phyloP scores from a whole-genome alignment of 2,113 vertebrate genomes.

The Bujurquina vittata region DNA sequence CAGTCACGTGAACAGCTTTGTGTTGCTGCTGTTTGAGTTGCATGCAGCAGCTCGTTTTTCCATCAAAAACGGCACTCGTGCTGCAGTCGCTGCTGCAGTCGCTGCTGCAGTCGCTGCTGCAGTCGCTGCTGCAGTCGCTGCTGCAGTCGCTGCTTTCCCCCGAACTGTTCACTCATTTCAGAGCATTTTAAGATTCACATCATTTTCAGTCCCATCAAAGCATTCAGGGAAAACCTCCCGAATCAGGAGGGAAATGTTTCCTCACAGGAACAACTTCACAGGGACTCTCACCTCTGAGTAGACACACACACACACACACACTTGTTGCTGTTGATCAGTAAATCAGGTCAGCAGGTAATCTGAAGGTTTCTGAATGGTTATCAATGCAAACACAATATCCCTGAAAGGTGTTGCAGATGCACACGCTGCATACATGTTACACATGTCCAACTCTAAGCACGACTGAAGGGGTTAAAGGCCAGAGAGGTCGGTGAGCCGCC shows the following conservation, averaged over 20 bases:
- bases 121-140: too few species aligned
- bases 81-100: too few species aligned
- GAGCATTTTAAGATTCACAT: neutral
- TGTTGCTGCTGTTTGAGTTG: too few species aligned
- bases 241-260: accelerated
- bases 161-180: too few species aligned
- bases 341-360: neutral
- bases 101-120: too few species aligned
- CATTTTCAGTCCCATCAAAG: neutral
- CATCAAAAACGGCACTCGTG: too few species aligned
- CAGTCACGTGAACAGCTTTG: too few species aligned
- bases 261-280: neutral
- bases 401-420: too few species aligned
- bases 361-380: neutral
- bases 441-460: accelerated
- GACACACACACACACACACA: too few species aligned
- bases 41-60: too few species aligned
- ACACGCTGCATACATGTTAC: neutral
- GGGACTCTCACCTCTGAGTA: accelerated
- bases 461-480: neutral
- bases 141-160: too few species aligned
- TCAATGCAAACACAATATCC: neutral
- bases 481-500: neutral
- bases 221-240: neutral
- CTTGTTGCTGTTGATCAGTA: neutral